Percentiles rank a stretch among this genome's conserved stretches.
Evolutionary conservation across 1,140 invertebrate species (phyloP).

Genomic region (Chymomyza costata): DNA sequence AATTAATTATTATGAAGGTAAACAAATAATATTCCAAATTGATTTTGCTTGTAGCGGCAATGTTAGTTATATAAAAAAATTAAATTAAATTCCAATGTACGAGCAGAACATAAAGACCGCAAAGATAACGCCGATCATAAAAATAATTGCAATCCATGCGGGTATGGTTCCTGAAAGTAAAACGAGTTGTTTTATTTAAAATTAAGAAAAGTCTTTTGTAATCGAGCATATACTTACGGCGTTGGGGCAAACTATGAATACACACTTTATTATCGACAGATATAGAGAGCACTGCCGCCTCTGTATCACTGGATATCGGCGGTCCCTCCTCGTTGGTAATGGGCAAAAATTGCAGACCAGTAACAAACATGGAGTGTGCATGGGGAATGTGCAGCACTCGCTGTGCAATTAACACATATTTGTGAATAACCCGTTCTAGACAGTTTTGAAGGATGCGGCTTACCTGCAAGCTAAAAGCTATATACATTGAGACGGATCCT

Average conservation of each 20-base stretch:
- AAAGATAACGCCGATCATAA: conserved; percentile 84
- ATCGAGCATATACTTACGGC: conserved; percentile 79
- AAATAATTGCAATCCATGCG: conserved; percentile 84
- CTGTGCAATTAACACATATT: conserved; percentile 76
- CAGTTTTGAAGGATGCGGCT: conserved; percentile 16
- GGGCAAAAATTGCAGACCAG: conserved; percentile 92
- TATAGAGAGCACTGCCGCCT: conserved; percentile 93
- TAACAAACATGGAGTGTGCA: conserved; percentile 96
- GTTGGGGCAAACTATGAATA: conserved; percentile 89
- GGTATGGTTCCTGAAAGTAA: conserved; percentile 83
- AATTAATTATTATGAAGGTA: conserved; percentile 36
- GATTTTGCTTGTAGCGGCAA: conserved; percentile 27
- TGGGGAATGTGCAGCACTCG: conserved; percentile 86
- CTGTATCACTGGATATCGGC: conserved; percentile 82
- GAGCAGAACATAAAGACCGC: conserved; percentile 87
- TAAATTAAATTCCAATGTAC: conserved; percentile 84
- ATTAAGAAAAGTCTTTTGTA: conserved; percentile 1
- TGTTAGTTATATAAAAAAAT: conserved; percentile 1
- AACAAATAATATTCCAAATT: conserved; percentile 58
- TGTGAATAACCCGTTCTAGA: conserved; percentile 1
- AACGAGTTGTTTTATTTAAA: neutral
- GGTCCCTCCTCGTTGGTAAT: conserved; percentile 79
- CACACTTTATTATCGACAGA: conserved; percentile 96
- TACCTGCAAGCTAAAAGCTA: conserved; percentile 94
- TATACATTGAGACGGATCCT: conserved; percentile 92